Evolutionary conservation across 2,113 vertebrate genomes (phyloP), one percentile per base, ranked within the genome.

Genomic region (Oncorhynchus gorbuscha): DNA sequence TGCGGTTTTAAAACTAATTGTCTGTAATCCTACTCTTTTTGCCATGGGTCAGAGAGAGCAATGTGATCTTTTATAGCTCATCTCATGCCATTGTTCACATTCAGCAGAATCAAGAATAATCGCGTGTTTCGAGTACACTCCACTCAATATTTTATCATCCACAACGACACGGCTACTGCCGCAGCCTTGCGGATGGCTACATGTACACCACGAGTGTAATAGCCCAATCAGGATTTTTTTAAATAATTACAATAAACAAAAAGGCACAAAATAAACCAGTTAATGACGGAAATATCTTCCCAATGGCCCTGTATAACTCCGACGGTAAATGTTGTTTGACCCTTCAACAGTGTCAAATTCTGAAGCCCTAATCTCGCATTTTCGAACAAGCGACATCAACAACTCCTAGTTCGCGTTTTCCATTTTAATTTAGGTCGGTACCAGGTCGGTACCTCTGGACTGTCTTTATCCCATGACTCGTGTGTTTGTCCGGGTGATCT

Each of bases 401-500:
- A 72, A 66, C 84, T 71, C 83, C 81, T 84, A 13, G 78, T 72
- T 79, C 81, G 84, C 93, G 90, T 90, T 84, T 88, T 92, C 92
- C 91, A 89, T 92, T 91, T 92, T 91, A 87, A 83, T 87, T 92
- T 90, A 89, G 91, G 78, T 82, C 86, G 85, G 72, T 77, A 85
- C 90, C 93, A 95, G 94, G 28, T 28, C 28, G 28, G 28, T 28
- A 28, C 28, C 94, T 92, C 93, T 86, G 93, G 93, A 90, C 91
- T 87, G 93, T 92, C 91, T 93, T 89, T 89, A 95, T 96, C 95
- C 96, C 96, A 96, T 97, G 96, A 97, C 96, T 95, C 94, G 93
- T 96, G 96, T 96, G 30, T 32, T 97, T 97, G 96, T 95, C 95
- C 95, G 95, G 95, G 96, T 97, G 96, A 97, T 95, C 96, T 95